These are phyloP conservation scores for Montipora cactus DNA, from an alignment of 64 coral and sea anemone species.

Conservation along the genomic window DNA sequence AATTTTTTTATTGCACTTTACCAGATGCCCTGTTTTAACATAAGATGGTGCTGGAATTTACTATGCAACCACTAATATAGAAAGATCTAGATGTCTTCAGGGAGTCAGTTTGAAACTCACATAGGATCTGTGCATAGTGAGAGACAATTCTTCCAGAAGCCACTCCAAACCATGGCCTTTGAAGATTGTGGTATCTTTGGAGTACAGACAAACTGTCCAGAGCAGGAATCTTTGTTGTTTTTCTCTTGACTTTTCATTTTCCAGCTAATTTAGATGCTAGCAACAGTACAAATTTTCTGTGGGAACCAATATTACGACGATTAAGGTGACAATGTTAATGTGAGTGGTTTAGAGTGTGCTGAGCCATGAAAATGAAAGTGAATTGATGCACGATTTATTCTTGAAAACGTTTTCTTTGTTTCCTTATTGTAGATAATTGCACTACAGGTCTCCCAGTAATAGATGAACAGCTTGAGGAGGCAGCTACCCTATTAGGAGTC, in stretches of 20 bases:
- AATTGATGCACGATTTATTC: no score
- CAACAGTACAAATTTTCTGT: no score
- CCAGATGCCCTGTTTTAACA: not conserved
- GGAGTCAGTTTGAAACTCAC: slow-evolving; percentile 66
- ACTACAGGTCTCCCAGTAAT: not conserved
- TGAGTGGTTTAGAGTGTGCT: no score
- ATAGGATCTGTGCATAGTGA: slow-evolving; percentile 50
- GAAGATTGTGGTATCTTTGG: slow-evolving; percentile 50
- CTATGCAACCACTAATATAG: slow-evolving; percentile 41
- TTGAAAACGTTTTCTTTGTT: no score
- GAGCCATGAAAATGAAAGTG: no score
- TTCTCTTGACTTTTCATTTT: not conserved
- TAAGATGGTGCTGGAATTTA: slow-evolving; percentile 58
- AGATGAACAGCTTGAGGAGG: not conserved
- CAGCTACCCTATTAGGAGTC: not conserved
- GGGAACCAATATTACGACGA: no score
- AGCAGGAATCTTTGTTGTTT: not conserved
- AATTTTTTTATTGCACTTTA: not conserved
- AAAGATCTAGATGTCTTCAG: slow-evolving; percentile 64
- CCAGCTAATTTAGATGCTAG: no score
- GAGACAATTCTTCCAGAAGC: slow-evolving; percentile 53
- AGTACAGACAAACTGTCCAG: not conserved
- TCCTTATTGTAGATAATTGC: not conserved
- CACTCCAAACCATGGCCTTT: slow-evolving; percentile 45
- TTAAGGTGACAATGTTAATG: no score